Conservation (phyloP, 2,113 vertebrate genomes). For the Platycercus adscitus region DNA sequence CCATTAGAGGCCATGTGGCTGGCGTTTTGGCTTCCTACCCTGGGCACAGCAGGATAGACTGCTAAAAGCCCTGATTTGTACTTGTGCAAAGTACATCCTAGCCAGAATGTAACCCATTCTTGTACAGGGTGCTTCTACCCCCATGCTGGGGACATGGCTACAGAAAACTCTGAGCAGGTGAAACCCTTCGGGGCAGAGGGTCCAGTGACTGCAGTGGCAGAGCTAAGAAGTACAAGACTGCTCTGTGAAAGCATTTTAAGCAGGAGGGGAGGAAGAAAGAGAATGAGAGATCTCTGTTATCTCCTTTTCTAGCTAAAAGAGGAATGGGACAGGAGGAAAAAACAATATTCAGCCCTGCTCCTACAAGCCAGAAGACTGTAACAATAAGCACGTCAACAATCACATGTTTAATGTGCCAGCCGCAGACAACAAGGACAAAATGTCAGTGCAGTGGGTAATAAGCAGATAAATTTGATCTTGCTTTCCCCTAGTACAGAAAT, state of each 20-base stretch:
- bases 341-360: not conserved
- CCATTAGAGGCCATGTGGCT: not conserved
- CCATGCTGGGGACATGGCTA: not conserved
- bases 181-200: not conserved
- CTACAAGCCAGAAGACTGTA: not conserved
- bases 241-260: not conserved
- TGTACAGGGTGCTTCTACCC: not conserved
- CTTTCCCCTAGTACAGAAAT: not conserved
- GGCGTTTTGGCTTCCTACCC: not conserved
- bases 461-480: not conserved
- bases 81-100: not conserved
- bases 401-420: not conserved
- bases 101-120: not conserved
- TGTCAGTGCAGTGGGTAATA: slow-evolving; percentile 3
- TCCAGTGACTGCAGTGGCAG: not conserved
- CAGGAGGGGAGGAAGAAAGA: not conserved
- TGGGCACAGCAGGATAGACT: not conserved
- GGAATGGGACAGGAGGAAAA: not conserved
- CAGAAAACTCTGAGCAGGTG: not conserved
- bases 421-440: not conserved
- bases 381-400: not conserved
- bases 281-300: not conserved
- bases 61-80: not conserved
- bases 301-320: not conserved
- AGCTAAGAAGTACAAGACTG: not conserved